Conservation (phyloP, 2,888 invertebrate species). For the Brenthis hecate region DNA sequence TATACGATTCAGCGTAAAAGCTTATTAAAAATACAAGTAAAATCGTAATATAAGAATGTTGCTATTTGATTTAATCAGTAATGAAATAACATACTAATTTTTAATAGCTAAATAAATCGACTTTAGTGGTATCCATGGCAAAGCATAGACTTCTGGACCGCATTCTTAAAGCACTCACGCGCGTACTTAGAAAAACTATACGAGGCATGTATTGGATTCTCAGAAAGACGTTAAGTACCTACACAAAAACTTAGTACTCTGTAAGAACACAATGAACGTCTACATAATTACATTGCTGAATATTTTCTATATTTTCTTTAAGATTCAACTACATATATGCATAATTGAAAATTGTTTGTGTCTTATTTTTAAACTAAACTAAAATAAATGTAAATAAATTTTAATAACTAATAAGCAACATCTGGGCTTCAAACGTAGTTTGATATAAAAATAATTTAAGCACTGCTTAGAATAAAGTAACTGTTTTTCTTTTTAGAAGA, state of each 20-base stretch:
- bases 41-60: not conserved
- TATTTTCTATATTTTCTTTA: conserved; percentile 31
- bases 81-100: conserved; percentile 16
- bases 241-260: conserved; percentile 38
- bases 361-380: no score
- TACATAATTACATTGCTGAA: conserved; percentile 37
- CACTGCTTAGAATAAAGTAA: no score
- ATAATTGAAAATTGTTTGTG: not conserved
- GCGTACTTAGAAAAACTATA: conserved; percentile 39
- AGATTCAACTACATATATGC: conserved; percentile 25
- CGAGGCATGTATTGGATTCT: conserved; percentile 38
- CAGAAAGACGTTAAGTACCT: conserved; percentile 33
- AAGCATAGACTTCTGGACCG: conserved; percentile 28
- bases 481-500: no score
- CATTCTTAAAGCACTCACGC: conserved; percentile 41
- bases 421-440: no score
- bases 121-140: conserved; percentile 20
- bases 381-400: no score
- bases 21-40: conserved; percentile 39
- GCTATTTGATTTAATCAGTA: conserved; percentile 21
- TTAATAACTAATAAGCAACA: no score
- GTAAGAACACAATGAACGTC: conserved; percentile 41
- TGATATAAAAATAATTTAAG: no score
- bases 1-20: conserved; percentile 43
- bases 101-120: conserved; percentile 2